These are phyloP conservation scores for Limonius californicus DNA, from an alignment of 1,140 invertebrate species.

Conservation along the genomic window DNA sequence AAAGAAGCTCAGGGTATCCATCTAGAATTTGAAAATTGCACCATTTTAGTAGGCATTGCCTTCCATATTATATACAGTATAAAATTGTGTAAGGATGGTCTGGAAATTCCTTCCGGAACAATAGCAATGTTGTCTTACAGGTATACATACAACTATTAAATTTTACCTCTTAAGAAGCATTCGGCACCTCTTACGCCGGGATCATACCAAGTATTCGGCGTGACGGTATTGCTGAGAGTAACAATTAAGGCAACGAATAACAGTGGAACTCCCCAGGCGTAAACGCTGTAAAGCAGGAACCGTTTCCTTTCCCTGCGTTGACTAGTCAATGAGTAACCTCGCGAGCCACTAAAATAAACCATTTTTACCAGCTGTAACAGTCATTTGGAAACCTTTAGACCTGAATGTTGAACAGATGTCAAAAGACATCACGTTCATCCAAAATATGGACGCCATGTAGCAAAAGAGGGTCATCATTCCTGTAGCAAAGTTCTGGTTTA, in stretches of 20 bases:
- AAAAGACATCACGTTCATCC: slow-evolving; percentile 73
- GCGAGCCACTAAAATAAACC: slow-evolving; percentile 16
- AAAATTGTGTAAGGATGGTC: no score
- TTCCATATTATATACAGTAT: no score
- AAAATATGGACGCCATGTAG: slow-evolving; percentile 72
- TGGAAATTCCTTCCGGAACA: no score
- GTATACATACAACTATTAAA: not conserved
- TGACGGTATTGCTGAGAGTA: not conserved
- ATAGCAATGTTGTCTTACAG: no score
- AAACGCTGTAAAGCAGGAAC: slow-evolving; percentile 12
- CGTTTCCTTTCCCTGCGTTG: slow-evolving; percentile 10
- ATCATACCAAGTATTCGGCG: not conserved
- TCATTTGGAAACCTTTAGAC: no score
- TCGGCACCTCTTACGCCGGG: slow-evolving; percentile 7
- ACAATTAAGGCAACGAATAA: not conserved
- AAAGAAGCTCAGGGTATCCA: not conserved
- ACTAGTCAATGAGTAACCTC: not conserved
- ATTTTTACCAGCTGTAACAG: no score
- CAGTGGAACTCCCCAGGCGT: slow-evolving; percentile 19
- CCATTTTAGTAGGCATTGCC: no score
- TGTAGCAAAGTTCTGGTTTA: not conserved
- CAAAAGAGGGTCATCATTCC: slow-evolving; percentile 52
- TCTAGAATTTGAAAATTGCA: no score
- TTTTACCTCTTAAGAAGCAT: slow-evolving; percentile 17
- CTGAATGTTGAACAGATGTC: slow-evolving; percentile 59